These are phyloP conservation scores for Grammomys dolichurus DNA, from an alignment of 2,113 vertebrate species.

Conservation along the genomic window DNA sequence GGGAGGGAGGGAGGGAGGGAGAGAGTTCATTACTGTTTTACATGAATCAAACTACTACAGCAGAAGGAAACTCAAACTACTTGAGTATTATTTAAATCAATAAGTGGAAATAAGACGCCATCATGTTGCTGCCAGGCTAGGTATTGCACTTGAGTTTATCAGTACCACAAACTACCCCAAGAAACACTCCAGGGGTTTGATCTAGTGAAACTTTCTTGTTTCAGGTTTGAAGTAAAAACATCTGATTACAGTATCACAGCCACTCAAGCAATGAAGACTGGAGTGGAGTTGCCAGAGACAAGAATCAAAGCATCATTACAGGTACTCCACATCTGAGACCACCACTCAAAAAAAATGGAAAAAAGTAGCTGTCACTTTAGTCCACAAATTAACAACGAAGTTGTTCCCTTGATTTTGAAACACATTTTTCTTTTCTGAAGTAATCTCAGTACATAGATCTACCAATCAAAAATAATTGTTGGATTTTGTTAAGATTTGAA, in stretches of 20 bases:
- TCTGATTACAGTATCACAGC: constrained; percentile 37
- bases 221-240: constrained; percentile 66
- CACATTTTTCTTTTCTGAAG: constrained; percentile 62
- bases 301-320: constrained; percentile 76
- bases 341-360: constrained; percentile 73
- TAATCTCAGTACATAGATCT: constrained; percentile 78
- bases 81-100: not conserved
- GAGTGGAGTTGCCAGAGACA: not conserved
- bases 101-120: not conserved
- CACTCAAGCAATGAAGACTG: constrained; percentile 66
- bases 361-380: constrained; percentile 79
- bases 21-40: not conserved
- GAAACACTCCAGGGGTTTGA: not conserved
- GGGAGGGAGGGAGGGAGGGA: not conserved
- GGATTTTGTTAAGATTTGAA: constrained; percentile 71
- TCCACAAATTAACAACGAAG: constrained; percentile 79
- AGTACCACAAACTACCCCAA: constrained; percentile 10
- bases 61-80: not conserved
- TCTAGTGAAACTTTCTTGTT: constrained; percentile 52
- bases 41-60: not conserved
- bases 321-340: constrained; percentile 76
- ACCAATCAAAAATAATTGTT: constrained; percentile 60
- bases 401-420: constrained; percentile 77
- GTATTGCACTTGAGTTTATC: not conserved
- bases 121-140: not conserved